Percentiles rank a stretch among this genome's conserved stretches.
phyloP scores from a whole-genome alignment of 2,888 invertebrate species.

The Petrophora chlorosata region DNA sequence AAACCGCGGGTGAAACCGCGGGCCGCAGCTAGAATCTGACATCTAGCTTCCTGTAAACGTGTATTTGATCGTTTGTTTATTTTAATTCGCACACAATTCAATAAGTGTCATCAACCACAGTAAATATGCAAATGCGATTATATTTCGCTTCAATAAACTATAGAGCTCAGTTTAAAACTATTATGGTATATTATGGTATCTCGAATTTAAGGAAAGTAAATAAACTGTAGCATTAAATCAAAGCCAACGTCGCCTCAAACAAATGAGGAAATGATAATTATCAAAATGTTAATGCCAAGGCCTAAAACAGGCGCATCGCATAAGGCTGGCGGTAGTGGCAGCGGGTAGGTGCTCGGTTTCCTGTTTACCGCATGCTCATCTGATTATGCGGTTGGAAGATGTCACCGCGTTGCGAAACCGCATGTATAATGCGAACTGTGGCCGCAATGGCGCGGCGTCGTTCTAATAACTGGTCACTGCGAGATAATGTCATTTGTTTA shows the following conservation, averaged over 20 bases:
- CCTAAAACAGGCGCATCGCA: slow-evolving; percentile 4
- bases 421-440: slow-evolving; percentile 1
- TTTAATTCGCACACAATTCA: no score
- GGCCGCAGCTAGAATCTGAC: no score
- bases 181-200: neutral
- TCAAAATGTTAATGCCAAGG: slow-evolving; percentile 23
- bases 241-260: neutral
- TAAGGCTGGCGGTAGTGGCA: no score
- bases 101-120: no score
- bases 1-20: no score
- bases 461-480: neutral
- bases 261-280: slow-evolving; percentile 4
- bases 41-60: no score
- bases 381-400: neutral
- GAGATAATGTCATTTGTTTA: slow-evolving; percentile 1
- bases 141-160: no score
- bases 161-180: neutral
- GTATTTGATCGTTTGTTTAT: no score
- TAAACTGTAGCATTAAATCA: neutral
- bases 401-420: neutral
- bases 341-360: no score
- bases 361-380: neutral
- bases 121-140: no score
- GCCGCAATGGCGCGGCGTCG: neutral
- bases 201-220: neutral